phyloP scores from a whole-genome alignment of 2,888 invertebrate species.

The Drosophila suboccidentalis region DNA sequence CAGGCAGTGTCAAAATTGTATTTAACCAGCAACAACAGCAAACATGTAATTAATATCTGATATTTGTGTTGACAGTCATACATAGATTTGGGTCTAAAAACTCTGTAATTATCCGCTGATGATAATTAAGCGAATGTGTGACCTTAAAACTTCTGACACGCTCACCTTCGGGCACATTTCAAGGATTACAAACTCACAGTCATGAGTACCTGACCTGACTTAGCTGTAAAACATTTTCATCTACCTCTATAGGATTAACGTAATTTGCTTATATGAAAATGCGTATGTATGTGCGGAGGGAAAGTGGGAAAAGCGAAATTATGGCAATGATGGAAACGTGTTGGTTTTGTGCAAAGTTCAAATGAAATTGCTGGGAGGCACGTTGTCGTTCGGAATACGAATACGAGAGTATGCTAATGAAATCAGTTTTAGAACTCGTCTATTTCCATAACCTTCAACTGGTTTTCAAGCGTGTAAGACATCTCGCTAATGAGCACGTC shows the following conservation, averaged over 20 bases:
- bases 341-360: conserved; percentile 35
- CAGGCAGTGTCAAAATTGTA: conserved; percentile 59
- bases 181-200: conserved; percentile 6
- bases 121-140: conserved; percentile 49
- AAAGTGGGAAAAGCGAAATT: conserved; percentile 4
- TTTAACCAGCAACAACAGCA: conserved; percentile 39
- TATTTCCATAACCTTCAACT: conserved; percentile 45
- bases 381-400: conserved; percentile 34
- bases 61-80: conserved; percentile 48
- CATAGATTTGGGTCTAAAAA: conserved; percentile 35
- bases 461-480: conserved; percentile 17
- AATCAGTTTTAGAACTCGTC: conserved; percentile 37
- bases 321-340: conserved; percentile 43
- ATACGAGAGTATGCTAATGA: conserved; percentile 39
- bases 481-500: conserved; percentile 42
- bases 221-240: conserved; percentile 22
- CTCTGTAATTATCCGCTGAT: conserved; percentile 30
- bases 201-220: conserved; percentile 10
- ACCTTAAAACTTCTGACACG: conserved; percentile 54
- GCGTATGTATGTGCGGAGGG: background rate
- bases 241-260: conserved; percentile 39
- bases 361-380: conserved; percentile 46
- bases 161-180: conserved; percentile 37
- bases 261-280: conserved; percentile 8
- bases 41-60: conserved; percentile 50